phyloP scores from a whole-genome alignment of 2,888 invertebrate genomes.

The Papilio elwesi region DNA sequence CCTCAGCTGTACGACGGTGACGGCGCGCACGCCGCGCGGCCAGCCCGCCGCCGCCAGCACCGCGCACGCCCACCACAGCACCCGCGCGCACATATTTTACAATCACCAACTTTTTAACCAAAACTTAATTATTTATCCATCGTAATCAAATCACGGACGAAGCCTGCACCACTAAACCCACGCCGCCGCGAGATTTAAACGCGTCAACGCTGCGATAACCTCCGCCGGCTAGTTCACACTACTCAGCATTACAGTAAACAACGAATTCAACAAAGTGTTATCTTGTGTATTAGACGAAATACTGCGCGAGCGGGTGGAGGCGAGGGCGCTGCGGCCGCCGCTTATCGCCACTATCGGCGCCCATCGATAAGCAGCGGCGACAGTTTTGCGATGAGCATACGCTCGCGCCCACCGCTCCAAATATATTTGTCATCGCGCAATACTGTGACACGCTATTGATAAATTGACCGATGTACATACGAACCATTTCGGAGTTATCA shows the following conservation, averaged over 20 bases:
- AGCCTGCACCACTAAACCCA: not conserved
- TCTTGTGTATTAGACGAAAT: not conserved
- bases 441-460: not conserved
- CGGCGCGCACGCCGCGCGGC: conserved; percentile 44
- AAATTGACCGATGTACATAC: not conserved
- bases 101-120: not conserved
- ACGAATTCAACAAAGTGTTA: conserved; percentile 9
- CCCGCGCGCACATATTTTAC: not conserved
- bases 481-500: too few species aligned
- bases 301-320: not conserved
- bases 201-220: conserved; percentile 30
- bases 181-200: not conserved
- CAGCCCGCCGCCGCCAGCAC: conserved; percentile 40
- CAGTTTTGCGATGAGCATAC: not conserved
- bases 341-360: conserved; percentile 24
- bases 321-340: conserved; percentile 5
- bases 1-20: conserved; percentile 58
- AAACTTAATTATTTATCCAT: conserved; percentile 8
- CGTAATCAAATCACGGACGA: not conserved
- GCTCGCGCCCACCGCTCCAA: not conserved
- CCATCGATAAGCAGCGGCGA: conserved; percentile 15
- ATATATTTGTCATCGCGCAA: not conserved
- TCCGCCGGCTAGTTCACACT: conserved; percentile 16
- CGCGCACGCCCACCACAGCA: conserved; percentile 24
- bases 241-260: conserved; percentile 16